These are phyloP conservation scores for Sanderia malayensis DNA, from an alignment of 30 jellyfish, hydroid and myxozoan species.

Conservation along the genomic window DNA sequence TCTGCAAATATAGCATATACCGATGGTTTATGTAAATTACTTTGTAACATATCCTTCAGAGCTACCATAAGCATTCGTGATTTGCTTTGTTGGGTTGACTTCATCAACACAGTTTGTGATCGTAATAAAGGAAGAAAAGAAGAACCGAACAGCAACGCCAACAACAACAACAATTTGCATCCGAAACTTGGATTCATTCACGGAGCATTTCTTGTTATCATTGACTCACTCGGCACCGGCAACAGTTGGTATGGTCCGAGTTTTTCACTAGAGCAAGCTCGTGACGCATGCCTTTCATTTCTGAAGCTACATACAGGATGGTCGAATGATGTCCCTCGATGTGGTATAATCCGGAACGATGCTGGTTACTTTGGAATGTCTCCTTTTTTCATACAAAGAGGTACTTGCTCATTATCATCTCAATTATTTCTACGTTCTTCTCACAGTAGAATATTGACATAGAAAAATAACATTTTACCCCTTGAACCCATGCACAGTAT, in stretches of 20 bases:
- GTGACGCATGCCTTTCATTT: conserved; percentile 29
- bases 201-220: conserved; percentile 83
- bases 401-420: too few relatives aligned
- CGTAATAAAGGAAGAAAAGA: too few relatives aligned
- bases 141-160: background rate
- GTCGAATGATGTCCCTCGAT: background rate
- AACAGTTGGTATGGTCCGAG: conserved; percentile 40
- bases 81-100: conserved; percentile 76
- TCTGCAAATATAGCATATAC: too few relatives aligned
- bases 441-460: too few relatives aligned
- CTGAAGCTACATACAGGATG: conserved; percentile 17
- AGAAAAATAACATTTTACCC: too few relatives aligned
- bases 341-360: conserved; percentile 13
- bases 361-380: conserved; percentile 51
- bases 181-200: conserved; percentile 73
- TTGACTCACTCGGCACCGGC: conserved; percentile 92
- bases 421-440: too few relatives aligned
- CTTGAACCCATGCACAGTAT: too few relatives aligned
- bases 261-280: conserved; percentile 27
- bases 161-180: background rate
- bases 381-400: conserved; percentile 37
- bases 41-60: conserved; percentile 53
- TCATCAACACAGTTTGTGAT: conserved; percentile 56
- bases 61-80: conserved; percentile 75
- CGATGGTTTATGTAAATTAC: too few relatives aligned